Base-by-base conservation (phyloP, 2,888 invertebrate species). In the Sminthurides aquaticus region DNA sequence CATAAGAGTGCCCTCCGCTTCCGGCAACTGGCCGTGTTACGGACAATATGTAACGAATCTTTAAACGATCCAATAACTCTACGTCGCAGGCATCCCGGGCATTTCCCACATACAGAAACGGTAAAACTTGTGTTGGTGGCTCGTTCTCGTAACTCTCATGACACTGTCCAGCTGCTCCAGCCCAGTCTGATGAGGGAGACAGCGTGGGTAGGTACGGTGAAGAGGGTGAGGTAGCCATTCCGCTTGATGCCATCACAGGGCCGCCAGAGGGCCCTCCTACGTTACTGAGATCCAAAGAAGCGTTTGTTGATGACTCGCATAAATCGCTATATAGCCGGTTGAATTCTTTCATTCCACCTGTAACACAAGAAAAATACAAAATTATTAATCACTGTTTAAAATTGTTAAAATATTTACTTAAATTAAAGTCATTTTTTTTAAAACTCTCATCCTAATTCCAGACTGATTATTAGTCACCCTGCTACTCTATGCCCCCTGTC, bases 21-120 rank as follows among this genome's bases (percentile, higher is more conserved):
- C 86, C 85, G 65, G 88, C 87, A 76, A 86, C 80, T 78, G 88
- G 87, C 49, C 87, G 85, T 77, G 90, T 90, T 74, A 90, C 89
- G 79, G 90, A 90, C 59, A 91, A 83, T 49, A 91, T 88, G 78
- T 88, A 86, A 72, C 87, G 86, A 72, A 89, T 86, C 70, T 88
- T 87, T 68, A 85, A 79, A 72, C 83, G 83, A 69, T 81, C 79
- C 63, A 90, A 83, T 70, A 85, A 81, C 74, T 84, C 82, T 67
- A 85, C 81, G 79, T 90, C 87, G 57, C 86, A 84, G 48, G 90
- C 90, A 79, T 91, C 90, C 72, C 85, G 83, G 76, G 88, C 89
- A 80, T 90, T 91, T 75, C 91, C 91, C 74, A 91, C 84, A 79
- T 87, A 87, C 72, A 91, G 82, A 80, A 87, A 89, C 60, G 90